Percentiles rank a stretch among this genome's conserved stretches.
These are phyloP conservation scores for Orgyia antiqua DNA, from an alignment of 2,888 invertebrate species.

Conservation along the genomic window DNA sequence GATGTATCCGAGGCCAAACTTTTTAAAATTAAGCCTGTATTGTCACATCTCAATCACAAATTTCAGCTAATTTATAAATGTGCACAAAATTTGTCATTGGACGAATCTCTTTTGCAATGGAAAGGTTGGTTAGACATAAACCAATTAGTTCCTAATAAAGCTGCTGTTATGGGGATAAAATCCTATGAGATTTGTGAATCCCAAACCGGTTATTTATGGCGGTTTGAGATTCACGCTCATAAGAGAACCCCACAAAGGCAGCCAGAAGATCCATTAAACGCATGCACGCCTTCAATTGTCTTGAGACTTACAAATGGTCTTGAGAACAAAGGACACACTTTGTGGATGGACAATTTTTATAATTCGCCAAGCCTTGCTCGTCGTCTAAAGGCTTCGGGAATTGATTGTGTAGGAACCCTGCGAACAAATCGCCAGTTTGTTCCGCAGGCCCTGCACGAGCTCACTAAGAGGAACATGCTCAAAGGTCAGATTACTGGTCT, in stretches of 20 bases:
- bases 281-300: slow-evolving; percentile 4
- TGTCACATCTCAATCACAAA: neutral
- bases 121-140: slow-evolving; percentile 26
- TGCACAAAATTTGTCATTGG: slow-evolving; percentile 3
- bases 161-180: slow-evolving; percentile 19
- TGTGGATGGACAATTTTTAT: slow-evolving; percentile 1
- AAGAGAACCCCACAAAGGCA: slow-evolving; percentile 5
- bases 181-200: slow-evolving; percentile 26
- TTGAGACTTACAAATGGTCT: slow-evolving; percentile 11
- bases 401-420: slow-evolving; percentile 8
- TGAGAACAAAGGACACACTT: slow-evolving; percentile 4
- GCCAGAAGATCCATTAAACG: slow-evolving; percentile 3
- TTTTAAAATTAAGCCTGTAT: neutral
- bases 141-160: slow-evolving; percentile 23
- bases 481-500: neutral
- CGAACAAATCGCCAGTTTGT: neutral
- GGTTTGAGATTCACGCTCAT: slow-evolving; percentile 21
- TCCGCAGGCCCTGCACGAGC: neutral
- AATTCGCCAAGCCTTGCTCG: slow-evolving; percentile 5
- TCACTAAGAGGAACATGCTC: neutral
- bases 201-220: slow-evolving; percentile 5
- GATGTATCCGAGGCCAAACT: neutral
- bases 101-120: slow-evolving; percentile 23
- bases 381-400: slow-evolving; percentile 4
- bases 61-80: neutral